Evolutionary conservation across 2,113 vertebrate species (phyloP).

Genomic region (Centropristis striata): DNA sequence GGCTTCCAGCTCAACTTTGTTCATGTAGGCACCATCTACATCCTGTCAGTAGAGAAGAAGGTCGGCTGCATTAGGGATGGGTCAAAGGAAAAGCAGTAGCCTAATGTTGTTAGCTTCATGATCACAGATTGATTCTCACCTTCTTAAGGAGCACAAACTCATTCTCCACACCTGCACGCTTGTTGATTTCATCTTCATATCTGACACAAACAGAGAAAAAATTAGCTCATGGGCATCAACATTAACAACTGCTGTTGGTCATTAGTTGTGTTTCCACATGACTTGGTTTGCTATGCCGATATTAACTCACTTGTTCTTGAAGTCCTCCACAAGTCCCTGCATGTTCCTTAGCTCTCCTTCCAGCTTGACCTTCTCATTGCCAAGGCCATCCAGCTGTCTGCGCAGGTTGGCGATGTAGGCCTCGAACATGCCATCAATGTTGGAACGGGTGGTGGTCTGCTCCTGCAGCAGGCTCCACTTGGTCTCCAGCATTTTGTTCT

Average conservation of each 20-base stretch:
- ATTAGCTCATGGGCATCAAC: not conserved
- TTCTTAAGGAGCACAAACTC: constrained; percentile 97
- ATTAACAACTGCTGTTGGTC: not conserved
- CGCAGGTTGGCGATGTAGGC: constrained; percentile 89
- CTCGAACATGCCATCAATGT: constrained; percentile 91
- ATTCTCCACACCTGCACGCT: constrained; percentile 90
- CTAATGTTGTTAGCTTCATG: no score
- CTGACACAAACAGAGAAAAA: constrained; percentile 71
- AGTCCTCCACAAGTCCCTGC: constrained; percentile 93
- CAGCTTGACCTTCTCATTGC: constrained; percentile 89
- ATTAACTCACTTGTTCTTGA: constrained; percentile 92
- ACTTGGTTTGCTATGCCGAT: not conserved
- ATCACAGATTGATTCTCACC: constrained; percentile 75
- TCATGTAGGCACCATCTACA: constrained; percentile 93
- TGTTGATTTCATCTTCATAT: constrained; percentile 97
- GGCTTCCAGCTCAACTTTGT: constrained; percentile 93
- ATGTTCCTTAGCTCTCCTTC: constrained; percentile 92
- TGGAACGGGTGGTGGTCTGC: constrained; percentile 85
- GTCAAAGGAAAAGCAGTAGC: not conserved
- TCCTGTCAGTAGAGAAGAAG: constrained; percentile 82
- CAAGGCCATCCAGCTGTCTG: constrained; percentile 89
- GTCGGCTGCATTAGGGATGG: not conserved
- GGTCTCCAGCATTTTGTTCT: constrained; percentile 98
- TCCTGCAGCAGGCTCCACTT: constrained; percentile 94
- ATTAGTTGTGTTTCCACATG: not conserved